A percentile compares a stretch with the other conserved stretches of the same genome.
Evolutionary conservation across 2,113 vertebrate genomes (phyloP).

Genomic region (Pungitius pungitius): DNA sequence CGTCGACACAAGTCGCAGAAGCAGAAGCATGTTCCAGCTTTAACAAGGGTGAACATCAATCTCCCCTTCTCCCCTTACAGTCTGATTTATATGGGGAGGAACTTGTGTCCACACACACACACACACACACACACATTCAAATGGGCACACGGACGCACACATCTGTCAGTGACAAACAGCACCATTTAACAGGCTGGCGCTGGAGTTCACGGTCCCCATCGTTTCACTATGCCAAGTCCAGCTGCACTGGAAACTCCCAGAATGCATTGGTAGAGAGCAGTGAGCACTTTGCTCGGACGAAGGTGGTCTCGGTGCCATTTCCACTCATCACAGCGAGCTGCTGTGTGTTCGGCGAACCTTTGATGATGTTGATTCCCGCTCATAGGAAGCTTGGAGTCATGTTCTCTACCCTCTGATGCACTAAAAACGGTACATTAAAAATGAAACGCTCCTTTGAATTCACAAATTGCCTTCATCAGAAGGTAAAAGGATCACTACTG

Average conservation of each 20-base stretch:
- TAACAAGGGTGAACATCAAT: conserved; percentile 47
- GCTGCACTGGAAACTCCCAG: conserved; percentile 16
- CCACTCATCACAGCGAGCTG: not conserved
- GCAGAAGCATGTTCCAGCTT: too few species aligned
- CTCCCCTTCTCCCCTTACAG: conserved; percentile 24
- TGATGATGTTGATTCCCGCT: not conserved
- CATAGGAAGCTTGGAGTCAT: not conserved
- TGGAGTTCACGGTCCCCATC: conserved; percentile 17
- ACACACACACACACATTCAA: not conserved
- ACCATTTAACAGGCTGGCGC: conserved; percentile 54
- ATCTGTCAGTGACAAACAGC: conserved; percentile 55
- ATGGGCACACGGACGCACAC: conserved; percentile 12
- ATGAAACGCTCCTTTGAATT: not conserved
- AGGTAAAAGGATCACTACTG: not conserved
- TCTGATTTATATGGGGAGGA: conserved; percentile 45
- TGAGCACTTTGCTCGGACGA: not conserved
- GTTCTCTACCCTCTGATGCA: not conserved
- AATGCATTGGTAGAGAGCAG: not conserved
- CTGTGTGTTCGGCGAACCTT: not conserved
- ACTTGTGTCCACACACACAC: conserved; percentile 16
- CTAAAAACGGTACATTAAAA: not conserved
- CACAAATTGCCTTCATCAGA: not conserved
- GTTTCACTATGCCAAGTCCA: conserved; percentile 28
- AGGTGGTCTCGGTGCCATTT: not conserved
- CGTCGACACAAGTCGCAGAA: too few species aligned